phyloP scores from a whole-genome alignment of 2,113 vertebrate species.

The Meles meles region DNA sequence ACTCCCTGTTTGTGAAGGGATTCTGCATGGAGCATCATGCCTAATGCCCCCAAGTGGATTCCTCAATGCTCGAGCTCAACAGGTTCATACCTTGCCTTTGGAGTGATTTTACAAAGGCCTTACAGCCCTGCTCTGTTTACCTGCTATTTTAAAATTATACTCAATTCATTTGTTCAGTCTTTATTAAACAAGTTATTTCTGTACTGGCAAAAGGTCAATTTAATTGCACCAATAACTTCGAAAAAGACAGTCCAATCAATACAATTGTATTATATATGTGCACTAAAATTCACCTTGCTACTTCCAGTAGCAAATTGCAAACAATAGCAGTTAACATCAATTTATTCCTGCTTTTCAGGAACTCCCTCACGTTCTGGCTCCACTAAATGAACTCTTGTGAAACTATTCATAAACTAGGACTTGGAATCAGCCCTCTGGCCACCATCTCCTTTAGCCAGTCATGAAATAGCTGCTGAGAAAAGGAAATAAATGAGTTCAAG shows the following conservation, averaged over 20 bases:
- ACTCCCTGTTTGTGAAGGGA: not conserved
- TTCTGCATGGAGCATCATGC: not conserved
- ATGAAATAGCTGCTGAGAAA: not conserved
- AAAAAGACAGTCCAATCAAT: constrained; percentile 54
- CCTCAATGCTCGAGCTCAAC: not conserved
- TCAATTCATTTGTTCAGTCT: not conserved
- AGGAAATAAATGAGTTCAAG: not conserved
- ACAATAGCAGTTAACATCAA: constrained; percentile 33
- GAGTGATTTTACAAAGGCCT: not conserved
- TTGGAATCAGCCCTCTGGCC: constrained; percentile 66
- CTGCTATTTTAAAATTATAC: not conserved
- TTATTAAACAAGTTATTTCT: constrained; percentile 53
- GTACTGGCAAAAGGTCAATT: not conserved
- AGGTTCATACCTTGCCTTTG: not conserved
- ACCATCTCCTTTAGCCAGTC: constrained; percentile 9
- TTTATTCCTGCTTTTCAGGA: constrained; percentile 58
- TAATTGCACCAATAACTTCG: constrained; percentile 37
- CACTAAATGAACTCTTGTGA: constrained; percentile 25
- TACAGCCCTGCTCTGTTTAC: not conserved
- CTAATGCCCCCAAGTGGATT: not conserved
- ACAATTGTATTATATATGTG: constrained; percentile 30
- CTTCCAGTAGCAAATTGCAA: constrained; percentile 60
- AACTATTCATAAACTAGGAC: constrained; percentile 38
- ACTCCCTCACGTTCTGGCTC: not conserved
- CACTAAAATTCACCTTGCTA: constrained; percentile 42